Evolutionary conservation across 37 sponge, comb jelly and placozoan species (phyloP), one percentile per base, ranked within the genome.

Genomic region (Halisarca cf. caerulea): DNA sequence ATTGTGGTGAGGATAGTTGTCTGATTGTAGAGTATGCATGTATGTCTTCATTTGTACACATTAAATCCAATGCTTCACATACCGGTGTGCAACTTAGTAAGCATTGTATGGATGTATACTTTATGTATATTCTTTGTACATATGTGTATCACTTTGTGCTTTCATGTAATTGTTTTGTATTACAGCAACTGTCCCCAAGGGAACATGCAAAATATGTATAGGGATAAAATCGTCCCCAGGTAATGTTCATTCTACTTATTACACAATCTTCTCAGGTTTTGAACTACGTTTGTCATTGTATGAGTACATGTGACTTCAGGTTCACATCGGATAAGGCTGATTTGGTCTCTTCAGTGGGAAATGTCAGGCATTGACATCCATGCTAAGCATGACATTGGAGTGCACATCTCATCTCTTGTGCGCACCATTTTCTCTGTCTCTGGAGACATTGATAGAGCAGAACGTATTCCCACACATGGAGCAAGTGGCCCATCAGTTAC

Each of bases 351-450:
- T 20, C 62, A 60, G 37, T 80, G 81, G 81, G 40, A 60, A 20
- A 80, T 80, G 62, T 80, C 91, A 34, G 94, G 94, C 15, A 85
- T 94, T 21, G 83, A 90, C n/a, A 60, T 94, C 33, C 59, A 88
- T 24, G 70, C 91, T 32, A 90, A 85, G 54, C 72, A 88, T 34
- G 91, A 90, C 81, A 90, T 94, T 78, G 94, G 94, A 0, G 84
- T 57, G 9, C 86, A 94, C 55, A 83, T 85, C 36, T 90, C 91
- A 33, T 83, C 86, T 23, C 79, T 94, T 28, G 87, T 89, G 30
- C 78, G 79, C 27, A 91, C 92, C 39, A 41, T 91, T 25, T 91
- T 89, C 3, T 81, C 89, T 41, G 88, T 94, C 39, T 84, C 85
- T 23, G 83, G 79, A 53, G 90, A 90, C 66, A 34, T 85, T 51